Evolutionary conservation across 2,113 vertebrate species (phyloP), one percentile per base, ranked within the genome.

Genomic region (Engystomops pustulosus): DNA sequence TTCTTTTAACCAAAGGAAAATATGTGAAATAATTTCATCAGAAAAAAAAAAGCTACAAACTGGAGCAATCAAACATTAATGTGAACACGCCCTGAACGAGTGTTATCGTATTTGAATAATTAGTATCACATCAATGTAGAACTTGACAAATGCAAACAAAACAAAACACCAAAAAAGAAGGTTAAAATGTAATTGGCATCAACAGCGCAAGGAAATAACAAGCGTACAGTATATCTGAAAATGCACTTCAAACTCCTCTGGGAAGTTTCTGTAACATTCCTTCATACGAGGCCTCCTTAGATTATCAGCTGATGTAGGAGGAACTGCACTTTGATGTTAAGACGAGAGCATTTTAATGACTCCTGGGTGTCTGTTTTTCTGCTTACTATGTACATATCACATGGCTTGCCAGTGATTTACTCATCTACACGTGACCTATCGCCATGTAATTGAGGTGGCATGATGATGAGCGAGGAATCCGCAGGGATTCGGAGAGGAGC

Each of bases 371-470:
- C 75, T 38, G 30, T 58, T 78, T 77, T 78, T 78, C 75, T 78
- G 75, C 75, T 78, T 78, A 78, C 75, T 58, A 60, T 78, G 75
- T 78, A 78, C 75, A 78, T 78, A 78, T 78, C 45, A 51, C 51
- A 78, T 60, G 75, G 34, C 34, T 58, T 25, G 32, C 18, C 30
- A 5, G 20, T 38, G 75, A 78, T 78, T 58, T 78, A 78, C 32
- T 78, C 20, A 41, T 78, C 20, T 38, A 25, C 75, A 60, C 32
- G 51, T 78, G 75, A 78, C 75, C 75, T 78, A 23, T 27, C 2
- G 36, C 53, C 75, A 60, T 78, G 47, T 55, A 78, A 38, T 41
- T 55, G 51, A 41, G 34, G 75, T 25, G 53, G 55, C 75, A 58
- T 78, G 75, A 78, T 41, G 51, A 77, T 20, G 53, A 55, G 49